Conservation (phyloP, 2,888 invertebrate species). For the Leptarthrus brevirostris region DNA sequence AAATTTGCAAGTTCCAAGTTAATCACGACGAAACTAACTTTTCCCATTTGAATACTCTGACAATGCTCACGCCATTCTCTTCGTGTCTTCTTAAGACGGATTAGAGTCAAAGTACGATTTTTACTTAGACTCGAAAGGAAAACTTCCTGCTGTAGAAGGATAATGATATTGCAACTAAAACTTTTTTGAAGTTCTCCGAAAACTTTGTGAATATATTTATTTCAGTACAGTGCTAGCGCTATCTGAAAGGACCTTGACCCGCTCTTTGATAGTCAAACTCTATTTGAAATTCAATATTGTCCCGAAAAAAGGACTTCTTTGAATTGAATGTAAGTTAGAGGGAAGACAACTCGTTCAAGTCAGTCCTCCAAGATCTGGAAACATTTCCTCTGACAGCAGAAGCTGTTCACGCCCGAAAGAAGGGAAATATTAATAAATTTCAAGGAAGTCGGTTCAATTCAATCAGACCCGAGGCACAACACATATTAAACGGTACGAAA, state of each 20-base stretch:
- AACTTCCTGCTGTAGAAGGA: constrained; percentile 5
- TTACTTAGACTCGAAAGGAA: background rate
- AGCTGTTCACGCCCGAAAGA: constrained; percentile 4
- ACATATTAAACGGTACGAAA: background rate
- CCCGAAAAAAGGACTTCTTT: no score
- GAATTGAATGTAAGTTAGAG: no score
- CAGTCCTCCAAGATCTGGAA: no score
- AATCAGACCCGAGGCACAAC: background rate
- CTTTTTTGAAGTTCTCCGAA: constrained; percentile 1
- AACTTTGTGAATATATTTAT: constrained; percentile 30
- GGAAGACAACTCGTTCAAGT: background rate
- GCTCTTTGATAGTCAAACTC: background rate
- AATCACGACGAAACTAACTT: constrained; percentile 9
- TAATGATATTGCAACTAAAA: constrained; percentile 36
- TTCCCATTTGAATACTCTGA: background rate
- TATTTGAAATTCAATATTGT: constrained; percentile 5
- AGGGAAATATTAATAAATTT: constrained; percentile 17
- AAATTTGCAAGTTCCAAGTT: constrained; percentile 25
- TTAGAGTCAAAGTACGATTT: constrained; percentile 5
- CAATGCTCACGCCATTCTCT: background rate
- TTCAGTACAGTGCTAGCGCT: no score
- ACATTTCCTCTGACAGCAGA: background rate
- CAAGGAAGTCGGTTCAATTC: background rate
- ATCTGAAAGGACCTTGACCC: constrained; percentile 26
- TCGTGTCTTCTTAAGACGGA: background rate